Conservation (phyloP, 2,113 vertebrate genomes). For the Indicator indicator region DNA sequence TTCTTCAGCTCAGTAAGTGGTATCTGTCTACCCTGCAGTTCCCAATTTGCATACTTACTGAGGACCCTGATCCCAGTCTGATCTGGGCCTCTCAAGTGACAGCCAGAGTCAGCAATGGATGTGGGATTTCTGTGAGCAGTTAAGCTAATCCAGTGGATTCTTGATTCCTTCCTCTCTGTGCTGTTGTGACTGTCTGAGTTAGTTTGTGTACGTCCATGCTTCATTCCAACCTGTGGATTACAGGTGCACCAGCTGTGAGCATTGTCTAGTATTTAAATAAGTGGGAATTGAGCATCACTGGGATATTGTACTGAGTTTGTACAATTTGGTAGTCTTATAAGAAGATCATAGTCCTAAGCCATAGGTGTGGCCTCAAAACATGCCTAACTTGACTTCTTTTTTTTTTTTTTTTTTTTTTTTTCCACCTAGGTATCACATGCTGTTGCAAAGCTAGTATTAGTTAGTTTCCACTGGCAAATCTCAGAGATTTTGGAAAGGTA, state of each 20-base stretch:
- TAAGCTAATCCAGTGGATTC: neutral
- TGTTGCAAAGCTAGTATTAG: conserved; percentile 97
- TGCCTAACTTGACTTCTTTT: neutral
- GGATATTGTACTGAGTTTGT: neutral
- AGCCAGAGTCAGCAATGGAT: neutral
- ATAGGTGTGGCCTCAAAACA: neutral
- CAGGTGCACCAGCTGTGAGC: neutral
- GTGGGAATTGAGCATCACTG: neutral
- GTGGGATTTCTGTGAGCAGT: neutral
- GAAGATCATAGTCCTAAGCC: neutral
- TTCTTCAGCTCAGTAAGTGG: neutral
- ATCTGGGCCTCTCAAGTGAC: neutral
- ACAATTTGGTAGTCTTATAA: neutral
- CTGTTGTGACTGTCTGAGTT: neutral
- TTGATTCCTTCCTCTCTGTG: neutral
- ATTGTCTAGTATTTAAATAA: neutral
- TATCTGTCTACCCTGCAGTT: neutral
- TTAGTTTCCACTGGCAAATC: conserved; percentile 98
- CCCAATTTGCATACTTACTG: neutral
- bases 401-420: conserved; percentile 15
- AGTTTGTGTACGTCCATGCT: neutral
- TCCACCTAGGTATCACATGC: conserved; percentile 89
- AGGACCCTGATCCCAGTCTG: neutral
- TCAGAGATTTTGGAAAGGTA: conserved; percentile 97
- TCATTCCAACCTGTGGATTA: neutral